Percentiles rank a stretch among this genome's conserved stretches.
phyloP scores from a whole-genome alignment of 1,140 invertebrate genomes.

The Drosophila varians region DNA sequence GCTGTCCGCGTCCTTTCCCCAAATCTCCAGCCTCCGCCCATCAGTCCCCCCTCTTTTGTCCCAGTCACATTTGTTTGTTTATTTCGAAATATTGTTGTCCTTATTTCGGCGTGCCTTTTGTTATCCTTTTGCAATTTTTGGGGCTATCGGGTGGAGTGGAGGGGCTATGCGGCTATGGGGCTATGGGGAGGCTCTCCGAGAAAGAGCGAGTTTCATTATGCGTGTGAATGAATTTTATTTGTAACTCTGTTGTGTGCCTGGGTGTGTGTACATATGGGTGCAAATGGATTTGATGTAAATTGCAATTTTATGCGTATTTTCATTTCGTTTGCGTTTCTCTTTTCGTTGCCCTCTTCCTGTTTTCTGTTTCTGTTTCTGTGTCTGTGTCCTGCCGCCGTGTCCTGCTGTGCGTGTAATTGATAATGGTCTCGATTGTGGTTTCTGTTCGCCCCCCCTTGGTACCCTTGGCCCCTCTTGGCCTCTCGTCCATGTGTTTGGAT shows the following conservation, averaged over 20 bases:
- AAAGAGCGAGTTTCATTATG: constrained; percentile 72
- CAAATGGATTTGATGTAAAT: constrained; percentile 81
- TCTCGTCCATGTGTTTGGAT: not conserved
- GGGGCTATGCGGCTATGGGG: too few relatives aligned
- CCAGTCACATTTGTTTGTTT: constrained; percentile 74
- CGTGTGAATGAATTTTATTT: constrained; percentile 81
- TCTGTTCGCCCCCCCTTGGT: not conserved
- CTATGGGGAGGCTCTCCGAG: not conserved
- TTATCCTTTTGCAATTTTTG: constrained; percentile 55
- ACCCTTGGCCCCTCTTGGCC: not conserved
- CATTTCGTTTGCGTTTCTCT: constrained; percentile 53
- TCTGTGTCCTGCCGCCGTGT: constrained; percentile 52
- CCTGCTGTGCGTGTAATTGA: constrained; percentile 81
- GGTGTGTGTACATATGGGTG: constrained; percentile 65
- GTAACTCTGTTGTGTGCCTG: constrained; percentile 43
- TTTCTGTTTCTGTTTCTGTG: constrained; percentile 19
- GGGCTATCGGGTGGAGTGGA: not conserved
- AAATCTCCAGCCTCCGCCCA: not conserved
- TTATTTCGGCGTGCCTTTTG: constrained; percentile 71
- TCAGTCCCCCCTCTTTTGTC: not conserved
- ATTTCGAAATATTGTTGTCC: constrained; percentile 79
- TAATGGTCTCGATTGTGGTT: constrained; percentile 81
- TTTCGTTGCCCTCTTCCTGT: not conserved
- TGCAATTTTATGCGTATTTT: constrained; percentile 82
- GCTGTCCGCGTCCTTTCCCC: not conserved